phyloP scores from a whole-genome alignment of 2,888 invertebrate species.

The Drosophila cognata region DNA sequence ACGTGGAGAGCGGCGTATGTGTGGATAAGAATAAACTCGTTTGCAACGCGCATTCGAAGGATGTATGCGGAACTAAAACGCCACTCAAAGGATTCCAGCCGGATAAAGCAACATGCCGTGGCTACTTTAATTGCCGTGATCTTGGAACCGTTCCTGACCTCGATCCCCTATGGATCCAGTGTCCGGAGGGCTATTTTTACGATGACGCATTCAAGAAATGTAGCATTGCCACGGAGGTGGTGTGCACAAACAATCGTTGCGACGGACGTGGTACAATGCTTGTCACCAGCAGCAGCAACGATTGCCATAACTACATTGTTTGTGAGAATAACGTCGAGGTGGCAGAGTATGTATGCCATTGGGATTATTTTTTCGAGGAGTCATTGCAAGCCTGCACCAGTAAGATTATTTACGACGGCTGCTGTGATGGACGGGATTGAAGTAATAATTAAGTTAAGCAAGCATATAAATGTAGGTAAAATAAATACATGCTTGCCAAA shows the following conservation, averaged over 20 bases:
- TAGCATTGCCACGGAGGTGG: conserved; percentile 49
- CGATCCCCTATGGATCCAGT: conserved; percentile 75
- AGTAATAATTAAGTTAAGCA: not conserved
- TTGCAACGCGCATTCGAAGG: conserved; percentile 69
- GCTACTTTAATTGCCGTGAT: conserved; percentile 73
- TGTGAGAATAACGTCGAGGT: conserved; percentile 60
- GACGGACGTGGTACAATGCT: conserved; percentile 76
- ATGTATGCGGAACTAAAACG: conserved; percentile 46
- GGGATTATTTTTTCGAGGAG: conserved; percentile 80
- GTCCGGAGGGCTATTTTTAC: conserved; percentile 73
- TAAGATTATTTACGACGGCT: conserved; percentile 63
- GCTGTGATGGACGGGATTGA: conserved; percentile 70
- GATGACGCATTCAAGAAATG: conserved; percentile 54
- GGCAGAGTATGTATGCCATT: conserved; percentile 56
- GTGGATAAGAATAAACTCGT: conserved; percentile 41
- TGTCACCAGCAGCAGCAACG: conserved; percentile 68
- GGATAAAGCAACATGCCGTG: conserved; percentile 79
- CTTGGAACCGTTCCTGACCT: conserved; percentile 57
- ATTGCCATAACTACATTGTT: conserved; percentile 75
- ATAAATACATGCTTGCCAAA: not conserved
- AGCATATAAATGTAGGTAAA: not conserved
- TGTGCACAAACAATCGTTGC: conserved; percentile 79
- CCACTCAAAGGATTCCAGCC: conserved; percentile 36
- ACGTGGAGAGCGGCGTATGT: conserved; percentile 65
- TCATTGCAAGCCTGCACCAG: conserved; percentile 59